These are phyloP conservation scores for Helogale parvula DNA, from an alignment of 2,113 vertebrate species.

Conservation along the genomic window DNA sequence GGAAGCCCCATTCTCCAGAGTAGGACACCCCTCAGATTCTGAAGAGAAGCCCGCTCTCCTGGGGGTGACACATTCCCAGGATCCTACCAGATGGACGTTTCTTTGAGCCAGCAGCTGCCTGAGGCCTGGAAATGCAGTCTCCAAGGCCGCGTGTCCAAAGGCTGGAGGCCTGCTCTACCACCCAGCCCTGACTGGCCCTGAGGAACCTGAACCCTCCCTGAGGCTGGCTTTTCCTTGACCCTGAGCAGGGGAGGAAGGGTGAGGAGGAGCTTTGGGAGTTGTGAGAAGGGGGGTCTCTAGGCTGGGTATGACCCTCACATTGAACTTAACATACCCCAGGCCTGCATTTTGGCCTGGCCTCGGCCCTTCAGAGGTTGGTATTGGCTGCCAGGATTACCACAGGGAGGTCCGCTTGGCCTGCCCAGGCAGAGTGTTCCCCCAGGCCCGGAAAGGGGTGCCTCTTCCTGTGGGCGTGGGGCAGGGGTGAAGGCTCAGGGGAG, in stretches of 20 bases:
- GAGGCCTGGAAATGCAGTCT: background rate
- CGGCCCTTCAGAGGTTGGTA: background rate
- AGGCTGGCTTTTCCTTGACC: background rate
- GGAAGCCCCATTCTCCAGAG: background rate
- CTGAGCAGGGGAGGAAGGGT: background rate
- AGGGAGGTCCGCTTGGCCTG: background rate
- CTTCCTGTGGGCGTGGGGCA: background rate
- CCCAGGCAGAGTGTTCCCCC: background rate
- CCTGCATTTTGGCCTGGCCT: background rate
- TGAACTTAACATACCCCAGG: background rate
- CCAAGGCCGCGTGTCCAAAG: background rate
- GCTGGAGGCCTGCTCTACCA: background rate
- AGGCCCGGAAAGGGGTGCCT: background rate
- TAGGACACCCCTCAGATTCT: background rate
- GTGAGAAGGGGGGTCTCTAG: background rate
- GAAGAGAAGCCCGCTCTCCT: background rate
- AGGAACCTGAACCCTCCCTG: background rate
- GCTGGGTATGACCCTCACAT: background rate
- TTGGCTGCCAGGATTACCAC: background rate
- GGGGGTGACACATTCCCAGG: background rate
- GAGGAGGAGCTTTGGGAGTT: background rate
- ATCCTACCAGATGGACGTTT: background rate
- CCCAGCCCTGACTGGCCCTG: rapidly evolving
- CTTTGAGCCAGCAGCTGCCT: background rate
- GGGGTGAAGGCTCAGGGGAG: too few species aligned